A percentile compares a stretch with the other conserved stretches of the same genome.
Conservation (phyloP, 1,140 invertebrate genomes). For the Zaprionus davidi region DNA sequence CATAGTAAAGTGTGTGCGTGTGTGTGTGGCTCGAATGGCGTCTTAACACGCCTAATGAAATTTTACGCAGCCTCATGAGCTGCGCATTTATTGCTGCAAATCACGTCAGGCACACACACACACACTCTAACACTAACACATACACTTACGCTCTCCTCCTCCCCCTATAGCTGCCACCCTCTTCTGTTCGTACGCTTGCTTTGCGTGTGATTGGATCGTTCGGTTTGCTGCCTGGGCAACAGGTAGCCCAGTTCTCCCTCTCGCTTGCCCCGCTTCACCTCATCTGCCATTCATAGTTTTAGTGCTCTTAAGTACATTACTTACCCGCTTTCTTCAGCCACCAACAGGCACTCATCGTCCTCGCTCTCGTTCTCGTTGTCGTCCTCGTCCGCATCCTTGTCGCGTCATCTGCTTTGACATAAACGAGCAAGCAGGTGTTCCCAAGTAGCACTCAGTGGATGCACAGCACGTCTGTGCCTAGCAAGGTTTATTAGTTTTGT, state of each 20-base stretch:
- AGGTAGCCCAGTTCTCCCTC: constrained; percentile 51
- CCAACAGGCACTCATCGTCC: constrained; percentile 13
- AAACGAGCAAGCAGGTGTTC: constrained; percentile 48
- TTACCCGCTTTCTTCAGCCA: constrained; percentile 18
- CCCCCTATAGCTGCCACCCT: neutral
- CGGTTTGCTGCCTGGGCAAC: constrained; percentile 42
- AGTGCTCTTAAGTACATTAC: constrained; percentile 48
- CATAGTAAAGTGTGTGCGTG: constrained; percentile 37
- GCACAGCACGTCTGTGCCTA: constrained; percentile 17
- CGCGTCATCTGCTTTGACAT: constrained; percentile 40
- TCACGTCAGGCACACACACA: constrained; percentile 45
- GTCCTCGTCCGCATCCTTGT: neutral
- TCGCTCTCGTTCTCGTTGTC: neutral
- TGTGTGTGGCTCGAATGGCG: constrained; percentile 58
- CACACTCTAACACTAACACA: neutral
- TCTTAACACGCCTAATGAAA: constrained; percentile 75
- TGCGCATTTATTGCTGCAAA: constrained; percentile 70
- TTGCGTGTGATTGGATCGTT: constrained; percentile 53
- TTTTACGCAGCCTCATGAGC: constrained; percentile 75
- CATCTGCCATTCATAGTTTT: constrained; percentile 46
- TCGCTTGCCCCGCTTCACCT: neutral
- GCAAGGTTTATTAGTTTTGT: constrained; percentile 50
- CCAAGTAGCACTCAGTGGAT: constrained; percentile 29
- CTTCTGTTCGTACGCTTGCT: neutral
- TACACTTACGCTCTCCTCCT: too few relatives aligned